Evolutionary conservation across 2,797 vertebrate genomes (phyloP).

Genomic region (Chelmon rostratus): DNA sequence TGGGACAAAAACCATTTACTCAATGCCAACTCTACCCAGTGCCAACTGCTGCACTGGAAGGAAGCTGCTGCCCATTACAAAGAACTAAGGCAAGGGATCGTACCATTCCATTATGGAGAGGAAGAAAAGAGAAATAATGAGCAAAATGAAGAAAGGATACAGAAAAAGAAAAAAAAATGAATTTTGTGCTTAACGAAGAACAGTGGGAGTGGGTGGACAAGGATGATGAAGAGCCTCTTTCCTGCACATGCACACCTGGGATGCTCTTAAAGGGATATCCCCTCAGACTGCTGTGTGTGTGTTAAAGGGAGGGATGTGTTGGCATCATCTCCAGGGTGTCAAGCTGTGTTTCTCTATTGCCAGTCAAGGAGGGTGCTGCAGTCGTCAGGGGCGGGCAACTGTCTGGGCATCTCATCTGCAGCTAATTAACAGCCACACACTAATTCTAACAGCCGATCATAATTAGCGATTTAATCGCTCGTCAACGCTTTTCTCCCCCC

Average conservation of each 20-base stretch:
- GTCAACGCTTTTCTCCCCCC: constrained; percentile 78
- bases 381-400: constrained; percentile 80
- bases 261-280: constrained; percentile 83
- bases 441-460: constrained; percentile 87
- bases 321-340: constrained; percentile 80
- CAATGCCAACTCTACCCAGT: constrained; percentile 67
- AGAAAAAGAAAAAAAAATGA: constrained; percentile 55
- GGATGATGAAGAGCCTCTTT: constrained; percentile 79
- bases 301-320: constrained; percentile 78
- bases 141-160: constrained; percentile 64
- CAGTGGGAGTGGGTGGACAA: constrained; percentile 74
- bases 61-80: constrained; percentile 50
- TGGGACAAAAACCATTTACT: constrained; percentile 44
- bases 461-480: constrained; percentile 88
- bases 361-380: constrained; percentile 76
- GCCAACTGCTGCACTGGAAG: constrained; percentile 59
- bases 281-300: constrained; percentile 62
- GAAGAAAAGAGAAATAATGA: constrained; percentile 65
- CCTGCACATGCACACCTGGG: constrained; percentile 81
- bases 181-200: constrained; percentile 76
- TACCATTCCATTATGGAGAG: constrained; percentile 54
- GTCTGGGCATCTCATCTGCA: constrained; percentile 85
- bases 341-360: constrained; percentile 78
- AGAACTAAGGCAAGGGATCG: constrained; percentile 37
- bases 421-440: constrained; percentile 86